These are phyloP conservation scores for Calephelis nemesis DNA, from an alignment of 1,140 invertebrate genomes.

Conservation along the genomic window DNA sequence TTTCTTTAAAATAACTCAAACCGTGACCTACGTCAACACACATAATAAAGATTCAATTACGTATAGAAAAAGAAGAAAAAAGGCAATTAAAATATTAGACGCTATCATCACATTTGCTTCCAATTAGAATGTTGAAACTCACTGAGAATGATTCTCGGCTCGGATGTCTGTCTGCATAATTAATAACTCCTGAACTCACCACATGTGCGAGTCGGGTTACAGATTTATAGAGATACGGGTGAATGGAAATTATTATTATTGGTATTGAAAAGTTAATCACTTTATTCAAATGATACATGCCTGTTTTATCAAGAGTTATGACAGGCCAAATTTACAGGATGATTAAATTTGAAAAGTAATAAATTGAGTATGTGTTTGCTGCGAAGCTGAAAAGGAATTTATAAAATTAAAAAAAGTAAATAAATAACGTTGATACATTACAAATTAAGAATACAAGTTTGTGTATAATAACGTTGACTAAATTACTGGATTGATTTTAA, in stretches of 20 bases:
- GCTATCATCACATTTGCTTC: conserved; percentile 66
- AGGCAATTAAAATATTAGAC: conserved; percentile 14
- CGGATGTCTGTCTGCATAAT: conserved; percentile 60
- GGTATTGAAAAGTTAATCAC: conserved; percentile 9
- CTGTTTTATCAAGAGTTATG: neutral
- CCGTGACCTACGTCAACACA: conserved; percentile 13
- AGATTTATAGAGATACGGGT: conserved; percentile 46
- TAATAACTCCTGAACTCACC: conserved; percentile 64
- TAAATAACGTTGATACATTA: too few relatives aligned
- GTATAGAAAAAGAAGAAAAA: neutral
- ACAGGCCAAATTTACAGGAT: neutral
- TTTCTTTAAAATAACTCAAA: too few relatives aligned
- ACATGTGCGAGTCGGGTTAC: conserved; percentile 53
- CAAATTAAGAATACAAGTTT: too few relatives aligned
- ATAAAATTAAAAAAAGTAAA: too few relatives aligned
- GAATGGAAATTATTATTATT: conserved; percentile 34
- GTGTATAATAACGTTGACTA: too few relatives aligned
- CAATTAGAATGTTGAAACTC: conserved; percentile 67
- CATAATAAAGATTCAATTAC: conserved; percentile 16
- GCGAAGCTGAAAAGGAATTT: too few relatives aligned
- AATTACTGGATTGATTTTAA: too few relatives aligned
- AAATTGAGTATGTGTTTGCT: neutral
- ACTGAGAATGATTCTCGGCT: conserved; percentile 50
- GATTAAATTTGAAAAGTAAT: neutral
- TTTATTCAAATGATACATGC: conserved; percentile 6